These are phyloP conservation scores for Pseudomugil tenellus DNA, from an alignment of 2,797 vertebrate genomes.

Conservation along the genomic window DNA sequence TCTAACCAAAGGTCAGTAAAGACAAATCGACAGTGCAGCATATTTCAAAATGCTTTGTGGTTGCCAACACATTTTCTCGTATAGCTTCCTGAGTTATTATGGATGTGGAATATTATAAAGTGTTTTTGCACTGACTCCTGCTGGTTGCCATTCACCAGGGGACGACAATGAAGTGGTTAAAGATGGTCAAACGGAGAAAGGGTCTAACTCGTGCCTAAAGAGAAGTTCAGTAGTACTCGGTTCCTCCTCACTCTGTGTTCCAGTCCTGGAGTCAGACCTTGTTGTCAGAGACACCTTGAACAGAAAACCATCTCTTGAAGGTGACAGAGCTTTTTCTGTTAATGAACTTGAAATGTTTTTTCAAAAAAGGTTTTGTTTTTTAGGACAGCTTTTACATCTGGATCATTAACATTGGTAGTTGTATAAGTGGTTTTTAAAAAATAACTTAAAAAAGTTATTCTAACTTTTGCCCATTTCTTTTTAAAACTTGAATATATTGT, in stretches of 20 bases:
- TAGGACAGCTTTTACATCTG: neutral
- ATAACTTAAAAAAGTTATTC: no score
- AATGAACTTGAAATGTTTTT: neutral
- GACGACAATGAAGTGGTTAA: constrained; percentile 79
- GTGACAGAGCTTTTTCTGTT: constrained; percentile 70
- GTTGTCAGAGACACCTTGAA: constrained; percentile 78
- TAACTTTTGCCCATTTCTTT: no score
- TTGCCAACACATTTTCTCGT: constrained; percentile 45
- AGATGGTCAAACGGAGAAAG: constrained; percentile 79
- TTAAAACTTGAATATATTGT: no score
- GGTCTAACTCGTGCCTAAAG: constrained; percentile 84
- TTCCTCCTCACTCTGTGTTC: constrained; percentile 81
- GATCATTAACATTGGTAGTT: neutral
- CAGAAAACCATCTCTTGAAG: constrained; percentile 86
- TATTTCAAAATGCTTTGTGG: constrained; percentile 11
- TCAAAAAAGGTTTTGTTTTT: neutral
- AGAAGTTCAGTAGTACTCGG: constrained; percentile 84
- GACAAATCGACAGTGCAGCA: neutral
- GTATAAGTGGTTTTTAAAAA: no score
- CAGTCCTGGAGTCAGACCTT: constrained; percentile 80
- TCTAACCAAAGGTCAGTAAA: constrained; percentile 86
- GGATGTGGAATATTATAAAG: constrained; percentile 28
- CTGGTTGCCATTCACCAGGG: constrained; percentile 70
- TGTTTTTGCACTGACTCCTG: constrained; percentile 64
- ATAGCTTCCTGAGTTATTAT: constrained; percentile 39